Base-by-base conservation (phyloP, 2,888 invertebrate genomes). In the Chironomus riparius region DNA sequence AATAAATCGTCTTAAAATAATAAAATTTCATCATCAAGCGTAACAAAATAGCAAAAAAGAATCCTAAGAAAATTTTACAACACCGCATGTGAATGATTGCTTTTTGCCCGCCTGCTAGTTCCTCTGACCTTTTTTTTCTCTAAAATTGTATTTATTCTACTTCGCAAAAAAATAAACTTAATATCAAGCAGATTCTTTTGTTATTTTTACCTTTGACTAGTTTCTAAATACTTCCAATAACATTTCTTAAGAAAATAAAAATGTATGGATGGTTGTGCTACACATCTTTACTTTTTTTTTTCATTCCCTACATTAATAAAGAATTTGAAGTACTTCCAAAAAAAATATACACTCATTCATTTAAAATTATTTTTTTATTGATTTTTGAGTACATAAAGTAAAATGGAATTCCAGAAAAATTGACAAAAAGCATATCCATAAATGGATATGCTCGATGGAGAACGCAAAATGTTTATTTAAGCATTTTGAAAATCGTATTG, bases 401-500 rank as follows among this genome's bases (percentile, higher is more conserved):
- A 15, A 56, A 56, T 56, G 56, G 10, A 56, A 56, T 56, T 56
- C 18, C 56, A 56, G 18, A 10, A 18, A n/a, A n/a, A n/a, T n/a
- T 56, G 56, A 56, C 56, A 56, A 56, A 56, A 56, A 56, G 5
- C 15, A 15, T 56, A n/a, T 15, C 18, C 18, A 18, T 56, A 56
- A 18, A 18, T 56, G 15, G 56, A 56, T 15, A 56, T 15, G 15
- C 7, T 56, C 15, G 56, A 56, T 7, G 18, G 15, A 56, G 18
- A 15, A 2, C 18, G 56, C 38, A 38, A 56, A 68, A 28, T 72
- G 72, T 72, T 72, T 56, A 62, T 13, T 38, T 24, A 72, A 72
- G 62, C 18, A 38, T 15, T 38, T 47, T 47, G 22, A 56, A 70
- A 72, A 72, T 47, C 15, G 61, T 48, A 70, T 70, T 70, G 70